These are phyloP conservation scores for Acrossocheilus fasciatus DNA, from an alignment of 2,797 vertebrate species.

Conservation along the genomic window DNA sequence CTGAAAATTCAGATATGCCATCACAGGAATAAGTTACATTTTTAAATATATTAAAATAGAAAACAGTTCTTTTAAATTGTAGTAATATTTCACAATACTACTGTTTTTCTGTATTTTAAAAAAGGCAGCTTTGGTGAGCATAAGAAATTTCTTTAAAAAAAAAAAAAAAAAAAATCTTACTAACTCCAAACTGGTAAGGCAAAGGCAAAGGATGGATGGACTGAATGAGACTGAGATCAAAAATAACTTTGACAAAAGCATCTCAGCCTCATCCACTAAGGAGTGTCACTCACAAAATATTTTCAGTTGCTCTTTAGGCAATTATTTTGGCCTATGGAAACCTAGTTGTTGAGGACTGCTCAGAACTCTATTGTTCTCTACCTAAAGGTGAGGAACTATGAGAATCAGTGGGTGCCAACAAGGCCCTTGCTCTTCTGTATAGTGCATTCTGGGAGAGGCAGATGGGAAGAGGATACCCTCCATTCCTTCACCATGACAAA, in stretches of 20 bases:
- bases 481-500: constrained; percentile 70
- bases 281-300: constrained; percentile 27
- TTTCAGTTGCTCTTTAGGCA: constrained; percentile 17
- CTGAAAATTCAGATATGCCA: not conserved
- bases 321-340: constrained; percentile 48
- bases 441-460: constrained; percentile 50
- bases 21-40: not conserved
- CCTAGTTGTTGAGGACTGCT: constrained; percentile 6
- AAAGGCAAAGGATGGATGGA: not conserved
- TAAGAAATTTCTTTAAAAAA: too few species aligned
- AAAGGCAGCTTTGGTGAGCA: too few species aligned
- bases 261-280: not conserved
- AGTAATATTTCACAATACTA: not conserved
- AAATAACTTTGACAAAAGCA: constrained; percentile 18
- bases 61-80: not conserved
- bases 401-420: constrained; percentile 33
- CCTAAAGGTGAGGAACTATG: constrained; percentile 48
- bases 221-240: constrained; percentile 8
- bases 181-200: not conserved
- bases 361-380: constrained; percentile 33
- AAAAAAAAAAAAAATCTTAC: not conserved
- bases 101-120: too few species aligned
- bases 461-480: constrained; percentile 69
- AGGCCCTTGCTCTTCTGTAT: constrained; percentile 47
- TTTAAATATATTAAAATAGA: too few species aligned